Evolutionary conservation across 1,140 invertebrate species (phyloP), one percentile per base, ranked within the genome.

Genomic region (Limonius californicus): DNA sequence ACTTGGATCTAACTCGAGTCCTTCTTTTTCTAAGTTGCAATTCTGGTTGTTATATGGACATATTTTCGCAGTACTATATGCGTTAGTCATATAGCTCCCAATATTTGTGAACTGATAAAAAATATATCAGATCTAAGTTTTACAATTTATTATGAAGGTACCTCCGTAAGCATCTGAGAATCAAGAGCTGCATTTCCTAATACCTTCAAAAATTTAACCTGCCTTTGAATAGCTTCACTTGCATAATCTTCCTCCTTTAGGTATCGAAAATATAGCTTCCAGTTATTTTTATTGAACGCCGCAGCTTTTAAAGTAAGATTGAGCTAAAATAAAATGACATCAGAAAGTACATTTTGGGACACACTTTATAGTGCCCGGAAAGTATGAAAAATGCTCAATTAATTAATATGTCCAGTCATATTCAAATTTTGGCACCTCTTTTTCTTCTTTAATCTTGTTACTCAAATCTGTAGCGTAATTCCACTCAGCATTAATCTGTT

Each of bases 31-130:
- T 1, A 74, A 20, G 42, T 72, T 60, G 57, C 75, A 77, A 14
- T 72, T 59, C 59, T 67, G 64, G 4, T 74, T 72, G 2, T 32
- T 62, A 45, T 62, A 76, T 6, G 75, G 75, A 56, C 76, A 77
- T 16, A 77, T 68, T 55, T 73, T 76, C 0, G 69, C 75, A 12
- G 70, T 71, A 57, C 76, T 75, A 65, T 81, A 83, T 42, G 79
- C 76, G 15, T 68, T 71, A 50, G 75, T 70, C 81, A 83, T 82
- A 2, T 70, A 54, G 1, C 45, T 68, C 4, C 50, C 55, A 11
- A 54, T 15, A 21, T 47, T 64, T 9, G 64, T 71, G 9, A 70
- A 50, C 71, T 72, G 39, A 23, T 66, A 69, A 18, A 59, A 43
- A 4, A 11, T 6, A 32, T 32, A 11, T 6, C 4, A 32, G 4